These are phyloP conservation scores for Rosalia funebris DNA, from an alignment of 2,888 invertebrate genomes.

Conservation along the genomic window DNA sequence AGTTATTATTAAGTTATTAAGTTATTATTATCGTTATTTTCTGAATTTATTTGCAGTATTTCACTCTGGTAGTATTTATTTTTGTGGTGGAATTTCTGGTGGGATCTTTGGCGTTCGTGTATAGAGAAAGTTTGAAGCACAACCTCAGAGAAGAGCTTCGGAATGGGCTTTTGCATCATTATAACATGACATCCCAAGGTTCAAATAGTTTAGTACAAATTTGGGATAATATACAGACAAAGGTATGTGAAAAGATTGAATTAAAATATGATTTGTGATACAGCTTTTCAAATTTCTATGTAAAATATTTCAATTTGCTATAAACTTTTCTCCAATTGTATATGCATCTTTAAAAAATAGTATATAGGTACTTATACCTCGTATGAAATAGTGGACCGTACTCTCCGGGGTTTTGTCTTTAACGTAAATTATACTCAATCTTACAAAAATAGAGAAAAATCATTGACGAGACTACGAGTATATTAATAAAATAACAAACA, in stretches of 20 bases:
- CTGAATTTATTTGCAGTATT: slow-evolving; percentile 73
- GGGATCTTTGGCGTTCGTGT: slow-evolving; percentile 80
- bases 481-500: no score
- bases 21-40: slow-evolving; percentile 21
- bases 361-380: no score
- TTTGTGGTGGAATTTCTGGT: slow-evolving; percentile 81
- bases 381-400: no score
- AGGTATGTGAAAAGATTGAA: slow-evolving; percentile 61
- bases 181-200: slow-evolving; percentile 67
- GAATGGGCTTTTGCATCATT: slow-evolving; percentile 75
- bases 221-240: slow-evolving; percentile 79
- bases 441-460: no score
- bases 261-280: no score
- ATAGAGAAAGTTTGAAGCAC: slow-evolving; percentile 75
- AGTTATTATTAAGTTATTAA: not conserved
- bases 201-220: slow-evolving; percentile 74
- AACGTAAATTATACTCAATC: no score
- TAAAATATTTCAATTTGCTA: no score
- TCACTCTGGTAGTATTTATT: slow-evolving; percentile 79
- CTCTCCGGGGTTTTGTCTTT: no score
- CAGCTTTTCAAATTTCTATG: no score
- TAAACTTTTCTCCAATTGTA: no score
- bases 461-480: no score
- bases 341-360: no score
- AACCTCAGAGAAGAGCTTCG: slow-evolving; percentile 73